Evolutionary conservation across 2,797 vertebrate species (phyloP).

Genomic region (Dendrocincla tyrannina): DNA sequence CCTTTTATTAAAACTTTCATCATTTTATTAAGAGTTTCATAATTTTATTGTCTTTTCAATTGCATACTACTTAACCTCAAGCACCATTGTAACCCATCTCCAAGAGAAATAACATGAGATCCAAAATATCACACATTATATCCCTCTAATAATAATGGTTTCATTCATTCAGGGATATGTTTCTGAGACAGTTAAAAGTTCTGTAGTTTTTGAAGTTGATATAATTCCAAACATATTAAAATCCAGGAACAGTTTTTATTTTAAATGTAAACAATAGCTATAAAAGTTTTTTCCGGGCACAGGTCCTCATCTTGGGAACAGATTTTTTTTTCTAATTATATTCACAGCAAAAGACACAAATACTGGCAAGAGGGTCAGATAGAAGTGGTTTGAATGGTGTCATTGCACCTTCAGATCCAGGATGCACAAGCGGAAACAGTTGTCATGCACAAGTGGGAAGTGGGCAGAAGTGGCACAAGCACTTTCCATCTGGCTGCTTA

Average conservation of each 20-base stretch:
- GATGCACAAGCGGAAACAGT: neutral
- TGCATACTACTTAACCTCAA: slow-evolving; percentile 44
- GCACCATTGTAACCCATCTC: neutral
- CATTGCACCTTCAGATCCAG: neutral
- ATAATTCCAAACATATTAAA: neutral
- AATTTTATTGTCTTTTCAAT: slow-evolving; percentile 41
- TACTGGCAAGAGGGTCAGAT: neutral
- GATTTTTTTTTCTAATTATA: neutral
- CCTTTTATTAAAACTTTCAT: slow-evolving; percentile 58
- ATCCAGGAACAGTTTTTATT: neutral
- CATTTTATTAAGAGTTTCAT: slow-evolving; percentile 49
- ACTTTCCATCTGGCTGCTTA: neutral
- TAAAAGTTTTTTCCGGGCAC: neutral
- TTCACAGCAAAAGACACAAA: neutral
- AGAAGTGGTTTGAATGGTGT: neutral
- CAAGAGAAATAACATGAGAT: slow-evolving; percentile 47
- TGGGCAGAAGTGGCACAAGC: neutral
- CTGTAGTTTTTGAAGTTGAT: neutral
- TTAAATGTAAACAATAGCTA: neutral
- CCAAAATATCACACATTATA: neutral
- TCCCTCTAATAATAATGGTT: neutral
- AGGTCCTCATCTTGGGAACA: neutral
- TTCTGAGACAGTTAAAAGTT: neutral
- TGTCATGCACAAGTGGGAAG: neutral
- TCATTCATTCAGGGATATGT: neutral